These are phyloP conservation scores for Dendropsophus ebraccatus DNA, from an alignment of 2,113 vertebrate species.

Conservation along the genomic window DNA sequence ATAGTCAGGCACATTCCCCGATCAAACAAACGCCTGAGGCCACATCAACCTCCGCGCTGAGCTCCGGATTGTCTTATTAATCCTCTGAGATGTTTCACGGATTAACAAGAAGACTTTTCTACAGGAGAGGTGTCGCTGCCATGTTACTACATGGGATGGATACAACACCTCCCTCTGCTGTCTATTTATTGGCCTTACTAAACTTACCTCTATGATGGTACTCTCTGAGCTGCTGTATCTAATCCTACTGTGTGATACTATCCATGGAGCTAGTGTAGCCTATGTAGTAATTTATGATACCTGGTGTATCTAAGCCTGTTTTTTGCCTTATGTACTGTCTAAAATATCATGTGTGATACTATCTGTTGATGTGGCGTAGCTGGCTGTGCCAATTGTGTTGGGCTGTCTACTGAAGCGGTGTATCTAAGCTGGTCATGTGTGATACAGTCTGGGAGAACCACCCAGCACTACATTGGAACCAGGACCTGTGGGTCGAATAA, in stretches of 20 bases:
- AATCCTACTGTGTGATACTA: too few relatives aligned
- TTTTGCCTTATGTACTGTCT: neutral
- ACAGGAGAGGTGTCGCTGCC: neutral
- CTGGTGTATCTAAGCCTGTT: neutral
- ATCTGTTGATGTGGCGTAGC: neutral
- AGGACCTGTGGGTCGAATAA: too few relatives aligned
- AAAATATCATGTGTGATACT: too few relatives aligned
- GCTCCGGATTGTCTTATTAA: constrained; percentile 1
- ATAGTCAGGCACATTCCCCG: neutral
- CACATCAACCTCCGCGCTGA: neutral
- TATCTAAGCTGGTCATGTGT: neutral
- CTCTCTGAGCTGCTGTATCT: neutral
- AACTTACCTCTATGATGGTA: neutral
- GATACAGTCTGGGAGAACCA: neutral
- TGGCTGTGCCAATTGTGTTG: neutral
- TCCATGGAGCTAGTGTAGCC: too few relatives aligned
- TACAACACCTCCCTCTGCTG: neutral
- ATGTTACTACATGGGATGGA: neutral
- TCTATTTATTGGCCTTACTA: neutral
- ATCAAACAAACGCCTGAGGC: constrained; percentile 13
- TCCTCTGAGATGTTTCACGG: constrained; percentile 19
- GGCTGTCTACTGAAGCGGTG: neutral
- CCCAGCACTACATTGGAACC: too few relatives aligned
- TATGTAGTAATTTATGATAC: too few relatives aligned
- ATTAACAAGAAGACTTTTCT: neutral